Evolutionary conservation across 2,797 vertebrate species (phyloP).

Genomic region (Mormyrus hasselquistii): DNA sequence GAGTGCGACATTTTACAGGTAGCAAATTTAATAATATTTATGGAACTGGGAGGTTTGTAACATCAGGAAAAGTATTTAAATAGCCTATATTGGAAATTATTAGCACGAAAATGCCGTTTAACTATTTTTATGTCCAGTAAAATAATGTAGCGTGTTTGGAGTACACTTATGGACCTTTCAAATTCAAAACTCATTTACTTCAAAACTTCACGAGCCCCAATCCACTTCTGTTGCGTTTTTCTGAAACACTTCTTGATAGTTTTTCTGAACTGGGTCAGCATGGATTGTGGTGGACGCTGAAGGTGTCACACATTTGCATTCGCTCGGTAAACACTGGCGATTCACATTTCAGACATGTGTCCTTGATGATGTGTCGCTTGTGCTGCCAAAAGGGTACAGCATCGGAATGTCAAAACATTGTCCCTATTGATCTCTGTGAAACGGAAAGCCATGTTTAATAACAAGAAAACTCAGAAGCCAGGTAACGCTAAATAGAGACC

Average conservation of each 20-base stretch:
- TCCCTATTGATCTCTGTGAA: background rate
- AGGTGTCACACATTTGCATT: background rate
- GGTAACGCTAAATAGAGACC: background rate
- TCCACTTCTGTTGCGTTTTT: background rate
- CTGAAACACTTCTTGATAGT: background rate
- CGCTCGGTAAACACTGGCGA: background rate
- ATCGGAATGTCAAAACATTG: background rate
- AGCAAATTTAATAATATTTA: background rate
- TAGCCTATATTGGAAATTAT: background rate
- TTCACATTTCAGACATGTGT: background rate
- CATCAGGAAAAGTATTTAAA: background rate
- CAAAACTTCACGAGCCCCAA: background rate
- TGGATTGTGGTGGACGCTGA: background rate
- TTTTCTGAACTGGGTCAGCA: background rate
- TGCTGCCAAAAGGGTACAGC: background rate
- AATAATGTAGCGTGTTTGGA: background rate
- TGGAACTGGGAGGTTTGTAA: background rate
- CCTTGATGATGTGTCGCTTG: background rate
- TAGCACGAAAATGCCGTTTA: background rate
- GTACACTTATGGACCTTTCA: background rate
- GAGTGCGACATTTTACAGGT: background rate
- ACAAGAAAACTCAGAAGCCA: background rate
- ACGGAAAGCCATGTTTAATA: background rate
- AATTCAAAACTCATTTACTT: background rate
- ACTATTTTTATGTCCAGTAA: background rate